Conservation (phyloP, 2,888 invertebrate species). For the Volucella bombylans region DNA sequence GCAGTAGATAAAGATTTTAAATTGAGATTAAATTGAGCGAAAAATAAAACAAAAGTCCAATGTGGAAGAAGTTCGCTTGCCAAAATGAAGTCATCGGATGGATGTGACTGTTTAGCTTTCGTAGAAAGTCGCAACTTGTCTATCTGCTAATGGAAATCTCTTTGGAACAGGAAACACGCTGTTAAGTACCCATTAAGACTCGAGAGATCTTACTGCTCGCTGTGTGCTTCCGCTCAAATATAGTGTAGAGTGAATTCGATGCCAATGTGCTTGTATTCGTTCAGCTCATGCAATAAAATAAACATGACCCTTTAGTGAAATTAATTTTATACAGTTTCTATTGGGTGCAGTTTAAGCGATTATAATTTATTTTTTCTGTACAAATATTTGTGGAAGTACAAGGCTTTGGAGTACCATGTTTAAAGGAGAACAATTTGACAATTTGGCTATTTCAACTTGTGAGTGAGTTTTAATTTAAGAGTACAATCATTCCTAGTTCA, state of each 20-base stretch:
- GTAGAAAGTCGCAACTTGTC: conserved; percentile 53
- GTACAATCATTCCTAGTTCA: no score
- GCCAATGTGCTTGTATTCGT: conserved; percentile 38
- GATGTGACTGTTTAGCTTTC: conserved; percentile 42
- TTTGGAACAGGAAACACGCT: conserved; percentile 59
- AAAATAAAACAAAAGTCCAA: conserved; percentile 10
- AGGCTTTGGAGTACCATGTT: not conserved
- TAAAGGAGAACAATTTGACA: no score
- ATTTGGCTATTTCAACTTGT: no score
- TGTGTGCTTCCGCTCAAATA: conserved; percentile 47
- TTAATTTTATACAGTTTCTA: not conserved
- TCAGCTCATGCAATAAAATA: not conserved
- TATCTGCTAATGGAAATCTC: conserved; percentile 65
- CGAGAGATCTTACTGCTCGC: conserved; percentile 40
- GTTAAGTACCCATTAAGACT: conserved; percentile 64
- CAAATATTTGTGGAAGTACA: not conserved
- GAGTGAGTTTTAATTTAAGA: no score
- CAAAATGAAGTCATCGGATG: conserved; percentile 63
- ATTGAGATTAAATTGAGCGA: not conserved
- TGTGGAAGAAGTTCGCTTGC: conserved; percentile 40
- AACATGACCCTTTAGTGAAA: conserved; percentile 29
- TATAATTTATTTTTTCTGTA: not conserved
- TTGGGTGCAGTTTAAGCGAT: not conserved
- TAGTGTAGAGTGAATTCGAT: conserved; percentile 8
- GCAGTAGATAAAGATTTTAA: conserved; percentile 31